These are phyloP conservation scores for Mastacembelus armatus DNA, from an alignment of 2,797 vertebrate species.

Conservation along the genomic window DNA sequence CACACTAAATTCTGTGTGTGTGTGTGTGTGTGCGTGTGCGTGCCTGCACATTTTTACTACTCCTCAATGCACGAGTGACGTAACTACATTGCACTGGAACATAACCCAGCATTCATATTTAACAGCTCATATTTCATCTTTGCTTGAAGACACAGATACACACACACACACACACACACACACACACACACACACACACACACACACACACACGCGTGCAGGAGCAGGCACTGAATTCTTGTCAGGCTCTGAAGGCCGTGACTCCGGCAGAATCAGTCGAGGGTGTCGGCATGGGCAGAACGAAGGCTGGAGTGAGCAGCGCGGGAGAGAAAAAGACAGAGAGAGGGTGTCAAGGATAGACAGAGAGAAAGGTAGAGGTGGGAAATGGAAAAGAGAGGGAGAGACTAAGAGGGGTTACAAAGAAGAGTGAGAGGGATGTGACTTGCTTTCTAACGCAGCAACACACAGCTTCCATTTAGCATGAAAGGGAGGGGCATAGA, in stretches of 20 bases:
- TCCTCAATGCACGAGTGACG: conserved; percentile 63
- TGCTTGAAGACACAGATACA: conserved; percentile 59
- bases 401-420: conserved; percentile 76
- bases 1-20: conserved; percentile 32
- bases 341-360: conserved; percentile 63
- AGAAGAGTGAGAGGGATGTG: conserved; percentile 83
- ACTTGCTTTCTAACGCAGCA: conserved; percentile 84
- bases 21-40: neutral
- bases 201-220: too few species aligned
- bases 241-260: conserved; percentile 76
- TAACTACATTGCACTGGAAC: conserved; percentile 63
- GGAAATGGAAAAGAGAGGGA: conserved; percentile 68
- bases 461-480: conserved; percentile 87
- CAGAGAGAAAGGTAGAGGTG: conserved; percentile 73
- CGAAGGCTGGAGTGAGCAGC: conserved; percentile 51
- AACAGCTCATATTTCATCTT: conserved; percentile 79
- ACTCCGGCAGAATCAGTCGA: conserved; percentile 69
- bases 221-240: conserved; percentile 55
- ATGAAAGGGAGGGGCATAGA: conserved; percentile 66
- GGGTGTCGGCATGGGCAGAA: conserved; percentile 69
- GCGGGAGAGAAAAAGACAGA: conserved; percentile 24
- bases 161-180: conserved; percentile 21
- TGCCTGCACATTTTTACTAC: conserved; percentile 40
- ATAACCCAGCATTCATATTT: conserved; percentile 76
- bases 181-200: too few species aligned